Evolutionary conservation across 2,797 vertebrate genomes (phyloP).

Genomic region (Chaetodon trifasciatus): DNA sequence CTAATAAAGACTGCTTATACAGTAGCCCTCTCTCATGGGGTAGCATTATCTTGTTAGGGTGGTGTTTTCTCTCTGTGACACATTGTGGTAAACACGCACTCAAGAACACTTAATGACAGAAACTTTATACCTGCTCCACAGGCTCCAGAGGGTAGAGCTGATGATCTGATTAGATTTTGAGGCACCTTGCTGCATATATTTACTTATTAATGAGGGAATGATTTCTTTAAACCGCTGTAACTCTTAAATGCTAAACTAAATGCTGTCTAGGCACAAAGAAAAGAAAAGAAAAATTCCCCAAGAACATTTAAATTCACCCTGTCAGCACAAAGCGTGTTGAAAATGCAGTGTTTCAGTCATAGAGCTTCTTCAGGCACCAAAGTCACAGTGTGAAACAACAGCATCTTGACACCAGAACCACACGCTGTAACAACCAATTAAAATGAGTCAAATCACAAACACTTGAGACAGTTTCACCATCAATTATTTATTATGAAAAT

Average conservation of each 20-base stretch:
- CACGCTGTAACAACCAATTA: neutral
- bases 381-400: neutral
- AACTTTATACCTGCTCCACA: conserved; percentile 9
- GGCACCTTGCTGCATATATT: conserved; percentile 33
- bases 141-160: conserved; percentile 11
- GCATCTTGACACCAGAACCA: neutral
- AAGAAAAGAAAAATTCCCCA: neutral
- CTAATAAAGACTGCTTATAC: conserved; percentile 1
- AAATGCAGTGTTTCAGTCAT: neutral
- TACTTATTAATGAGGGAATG: conserved; percentile 32
- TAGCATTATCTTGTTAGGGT: neutral
- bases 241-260: conserved; percentile 8
- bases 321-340: neutral
- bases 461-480: neutral
- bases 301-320: neutral
- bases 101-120: conserved; percentile 25
- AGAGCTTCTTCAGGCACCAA: neutral
- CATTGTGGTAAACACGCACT: conserved; percentile 16
- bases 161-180: conserved; percentile 20
- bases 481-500: neutral
- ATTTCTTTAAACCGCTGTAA: conserved; percentile 3
- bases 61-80: conserved; percentile 22
- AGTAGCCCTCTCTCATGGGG: neutral
- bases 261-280: neutral
- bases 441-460: neutral